Base-by-base conservation (phyloP, 2,888 invertebrate genomes). In the Micoletzkya japonica region DNA sequence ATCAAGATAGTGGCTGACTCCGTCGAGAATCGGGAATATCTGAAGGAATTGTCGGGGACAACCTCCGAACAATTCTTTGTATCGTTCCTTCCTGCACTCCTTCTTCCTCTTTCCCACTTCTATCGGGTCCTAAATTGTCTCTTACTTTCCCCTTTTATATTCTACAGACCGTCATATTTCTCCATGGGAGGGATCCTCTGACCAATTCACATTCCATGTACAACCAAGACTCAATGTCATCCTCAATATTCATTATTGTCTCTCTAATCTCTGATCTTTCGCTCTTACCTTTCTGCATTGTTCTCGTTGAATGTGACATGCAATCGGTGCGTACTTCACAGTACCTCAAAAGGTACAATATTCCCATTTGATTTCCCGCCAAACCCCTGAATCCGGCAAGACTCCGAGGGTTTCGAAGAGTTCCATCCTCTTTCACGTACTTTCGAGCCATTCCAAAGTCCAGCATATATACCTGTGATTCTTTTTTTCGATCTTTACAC, bases 221-320 rank as follows among this genome's bases (percentile, higher is more conserved):
- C 50, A 77, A 69, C 82, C 81, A 82, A 28, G 76, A 74, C 70
- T 82, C 82, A 56, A 80, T 75, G 61, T 82, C 82, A 69, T 81
- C 81, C 61, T 78, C 74, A n/a, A 79, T 59, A 20, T 7, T 52
- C 34, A 57, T 20, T 14, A 44, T 56, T 20, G 26, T n/a, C n/a
- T n/a, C n/a, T n/a, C n/a, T n/a, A n/a, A n/a, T 52, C 34, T 4
- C 36, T n/a, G 7, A n/a, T 14, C 14, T 10, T 17, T 24, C 7
- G n/a, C 14, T 56, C 14, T n/a, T n/a, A 26, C 28, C 44, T 70
- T 70, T 36, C 73, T 70, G 66, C 77, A 77, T 66, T 77, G 78
- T 50, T 78, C 78, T 32, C 78, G 60, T 70, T 74, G 75, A 54
- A 77, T 73, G 70, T 78, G 78, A 67, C 78, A 78, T 20, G 77